These are phyloP conservation scores for Paragorgia papillata DNA, from an alignment of 92 coral and sea anemone genomes.

Conservation along the genomic window DNA sequence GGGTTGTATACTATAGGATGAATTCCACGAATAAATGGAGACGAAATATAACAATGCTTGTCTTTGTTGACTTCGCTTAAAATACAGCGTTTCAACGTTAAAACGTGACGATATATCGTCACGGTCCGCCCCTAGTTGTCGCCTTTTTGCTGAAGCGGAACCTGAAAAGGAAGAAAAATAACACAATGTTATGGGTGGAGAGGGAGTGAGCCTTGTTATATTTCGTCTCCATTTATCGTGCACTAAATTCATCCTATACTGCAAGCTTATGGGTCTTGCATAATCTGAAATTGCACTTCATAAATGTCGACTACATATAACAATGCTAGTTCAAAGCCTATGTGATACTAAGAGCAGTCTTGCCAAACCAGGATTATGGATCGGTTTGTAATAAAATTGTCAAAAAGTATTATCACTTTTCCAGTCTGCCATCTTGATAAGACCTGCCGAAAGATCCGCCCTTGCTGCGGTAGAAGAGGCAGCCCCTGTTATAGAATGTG, in stretches of 20 bases:
- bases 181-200: slow-evolving; percentile 3
- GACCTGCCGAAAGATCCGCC: too few relatives aligned
- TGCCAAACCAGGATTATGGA: slow-evolving; percentile 49
- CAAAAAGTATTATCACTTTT: slow-evolving; percentile 44
- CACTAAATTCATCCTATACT: slow-evolving; percentile 57
- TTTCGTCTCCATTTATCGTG: slow-evolving; percentile 62
- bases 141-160: slow-evolving; percentile 35
- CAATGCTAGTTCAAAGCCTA: slow-evolving; percentile 60
- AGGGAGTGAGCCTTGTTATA: slow-evolving; percentile 43
- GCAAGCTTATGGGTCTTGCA: slow-evolving; percentile 63
- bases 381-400: slow-evolving; percentile 51
- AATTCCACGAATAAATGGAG: too few relatives aligned
- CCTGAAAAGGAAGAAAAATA: slow-evolving; percentile 3
- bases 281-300: slow-evolving; percentile 65
- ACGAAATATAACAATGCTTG: too few relatives aligned
- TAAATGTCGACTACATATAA: slow-evolving; percentile 56
- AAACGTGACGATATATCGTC: background rate
- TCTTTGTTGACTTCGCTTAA: slow-evolving; percentile 17
- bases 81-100: slow-evolving; percentile 24
- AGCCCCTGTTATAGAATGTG: too few relatives aligned
- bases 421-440: slow-evolving; percentile 50
- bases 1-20: too few relatives aligned
- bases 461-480: too few relatives aligned
- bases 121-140: slow-evolving; percentile 25
- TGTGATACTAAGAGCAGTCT: slow-evolving; percentile 40